Evolutionary conservation across 2,797 vertebrate genomes (phyloP).

Genomic region (Phoeniculus purpureus): DNA sequence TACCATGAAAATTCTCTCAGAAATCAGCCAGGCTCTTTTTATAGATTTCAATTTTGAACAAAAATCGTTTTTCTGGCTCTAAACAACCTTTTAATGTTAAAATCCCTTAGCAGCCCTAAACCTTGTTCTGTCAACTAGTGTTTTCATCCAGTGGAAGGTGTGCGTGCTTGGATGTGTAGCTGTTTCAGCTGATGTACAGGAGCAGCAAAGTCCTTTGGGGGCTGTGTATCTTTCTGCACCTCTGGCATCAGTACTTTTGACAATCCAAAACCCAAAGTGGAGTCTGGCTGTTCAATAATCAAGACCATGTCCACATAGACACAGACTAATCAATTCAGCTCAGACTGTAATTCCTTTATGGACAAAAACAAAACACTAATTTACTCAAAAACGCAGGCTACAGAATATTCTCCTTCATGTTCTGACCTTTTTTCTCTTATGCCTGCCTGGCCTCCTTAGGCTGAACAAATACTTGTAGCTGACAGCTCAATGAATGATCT

Average conservation of each 20-base stretch:
- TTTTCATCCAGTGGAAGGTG: neutral
- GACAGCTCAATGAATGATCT: slow-evolving; percentile 64
- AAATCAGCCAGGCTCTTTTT: neutral
- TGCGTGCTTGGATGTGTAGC: neutral
- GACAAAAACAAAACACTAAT: slow-evolving; percentile 66
- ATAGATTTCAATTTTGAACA: neutral
- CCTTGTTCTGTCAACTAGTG: neutral
- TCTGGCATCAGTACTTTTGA: slow-evolving; percentile 15
- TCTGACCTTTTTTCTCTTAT: slow-evolving; percentile 55
- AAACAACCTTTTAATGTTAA: neutral
- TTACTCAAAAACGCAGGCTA: slow-evolving; percentile 47
- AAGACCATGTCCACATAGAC: neutral
- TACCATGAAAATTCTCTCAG: neutral
- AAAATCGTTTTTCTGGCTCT: neutral
- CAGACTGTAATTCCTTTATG: slow-evolving; percentile 44
- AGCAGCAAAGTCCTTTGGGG: neutral
- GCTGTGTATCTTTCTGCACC: neutral
- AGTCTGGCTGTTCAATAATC: slow-evolving; percentile 51
- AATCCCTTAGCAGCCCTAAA: neutral
- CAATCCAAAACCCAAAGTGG: slow-evolving; percentile 20
- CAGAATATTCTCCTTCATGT: slow-evolving; percentile 31
- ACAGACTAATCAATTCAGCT: slow-evolving; percentile 40
- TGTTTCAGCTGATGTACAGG: neutral
- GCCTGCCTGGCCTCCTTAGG: neutral
- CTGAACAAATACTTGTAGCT: slow-evolving; percentile 67